Conservation (phyloP, 2,113 vertebrate genomes). For the Chloroceryle aenea region DNA sequence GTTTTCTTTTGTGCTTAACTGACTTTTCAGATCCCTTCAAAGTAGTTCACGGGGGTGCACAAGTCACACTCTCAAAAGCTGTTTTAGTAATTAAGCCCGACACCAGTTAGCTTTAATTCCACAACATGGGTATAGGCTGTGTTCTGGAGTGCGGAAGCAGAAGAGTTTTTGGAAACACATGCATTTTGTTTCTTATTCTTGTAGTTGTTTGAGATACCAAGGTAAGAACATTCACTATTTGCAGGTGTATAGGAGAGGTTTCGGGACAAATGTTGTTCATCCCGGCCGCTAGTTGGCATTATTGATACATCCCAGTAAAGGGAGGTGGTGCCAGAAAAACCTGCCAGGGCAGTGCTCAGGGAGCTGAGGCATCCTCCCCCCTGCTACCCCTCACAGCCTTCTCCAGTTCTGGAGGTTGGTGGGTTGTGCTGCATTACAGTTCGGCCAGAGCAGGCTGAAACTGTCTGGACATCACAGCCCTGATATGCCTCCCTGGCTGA, state of each 20-base stretch:
- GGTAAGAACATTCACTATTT: not conserved
- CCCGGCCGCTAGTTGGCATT: conserved; percentile 48
- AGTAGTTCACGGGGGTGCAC: not conserved
- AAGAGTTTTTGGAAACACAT: not conserved
- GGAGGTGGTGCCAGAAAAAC: not conserved
- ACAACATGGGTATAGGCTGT: not conserved
- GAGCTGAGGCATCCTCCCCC: not conserved
- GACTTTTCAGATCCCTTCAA: not conserved
- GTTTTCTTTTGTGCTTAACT: not conserved
- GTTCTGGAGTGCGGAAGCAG: not conserved
- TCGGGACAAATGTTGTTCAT: not conserved
- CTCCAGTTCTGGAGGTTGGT: not conserved
- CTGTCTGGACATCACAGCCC: not conserved
- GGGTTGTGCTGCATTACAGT: not conserved
- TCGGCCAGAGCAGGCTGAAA: not conserved
- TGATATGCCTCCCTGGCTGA: not conserved
- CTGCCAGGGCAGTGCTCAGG: fast-evolving
- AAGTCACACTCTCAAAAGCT: not conserved
- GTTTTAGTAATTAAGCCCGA: not conserved
- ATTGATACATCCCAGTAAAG: not conserved
- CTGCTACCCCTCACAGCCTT: fast-evolving
- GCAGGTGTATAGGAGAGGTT: not conserved
- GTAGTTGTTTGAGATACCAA: not conserved
- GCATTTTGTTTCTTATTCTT: not conserved
- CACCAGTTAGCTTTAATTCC: not conserved